phyloP scores from a whole-genome alignment of 2,113 vertebrate species.

The Microcebus griseorufus region DNA sequence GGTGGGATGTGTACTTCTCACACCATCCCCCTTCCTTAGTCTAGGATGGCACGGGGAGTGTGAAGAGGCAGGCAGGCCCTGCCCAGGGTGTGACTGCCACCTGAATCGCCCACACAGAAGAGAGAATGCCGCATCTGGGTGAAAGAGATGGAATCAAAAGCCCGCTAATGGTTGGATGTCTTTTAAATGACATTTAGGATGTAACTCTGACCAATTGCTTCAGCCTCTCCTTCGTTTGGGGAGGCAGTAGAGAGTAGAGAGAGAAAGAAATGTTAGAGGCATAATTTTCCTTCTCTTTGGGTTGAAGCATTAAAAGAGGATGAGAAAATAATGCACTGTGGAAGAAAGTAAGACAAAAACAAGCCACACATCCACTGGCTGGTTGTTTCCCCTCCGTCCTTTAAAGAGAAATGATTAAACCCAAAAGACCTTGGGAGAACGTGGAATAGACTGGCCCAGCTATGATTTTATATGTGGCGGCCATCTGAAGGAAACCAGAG shows the following conservation, averaged over 20 bases:
- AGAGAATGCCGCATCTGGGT: not conserved
- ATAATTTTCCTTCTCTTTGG: not conserved
- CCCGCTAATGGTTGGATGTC: not conserved
- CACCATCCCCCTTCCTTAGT: fast-evolving
- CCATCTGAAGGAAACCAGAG: not conserved
- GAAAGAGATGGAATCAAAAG: not conserved
- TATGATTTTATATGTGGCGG: not conserved
- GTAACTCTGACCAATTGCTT: not conserved
- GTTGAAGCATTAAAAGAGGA: not conserved
- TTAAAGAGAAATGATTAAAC: slow-evolving; percentile 29
- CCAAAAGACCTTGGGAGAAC: not conserved
- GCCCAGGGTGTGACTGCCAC: no score
- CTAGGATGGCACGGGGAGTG: not conserved
- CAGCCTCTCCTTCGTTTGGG: not conserved
- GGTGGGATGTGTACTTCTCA: not conserved
- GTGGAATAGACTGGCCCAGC: not conserved
- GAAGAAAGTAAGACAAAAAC: not conserved
- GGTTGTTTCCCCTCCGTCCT: not conserved
- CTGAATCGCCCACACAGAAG: not conserved
- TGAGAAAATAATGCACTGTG: not conserved
- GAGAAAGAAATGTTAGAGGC: not conserved
- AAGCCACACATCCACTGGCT: not conserved
- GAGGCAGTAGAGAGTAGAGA: not conserved
- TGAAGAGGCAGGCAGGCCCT: not conserved
- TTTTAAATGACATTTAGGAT: not conserved